Conservation (phyloP, 2,888 invertebrate species). For the Leistus spinibarbis region DNA sequence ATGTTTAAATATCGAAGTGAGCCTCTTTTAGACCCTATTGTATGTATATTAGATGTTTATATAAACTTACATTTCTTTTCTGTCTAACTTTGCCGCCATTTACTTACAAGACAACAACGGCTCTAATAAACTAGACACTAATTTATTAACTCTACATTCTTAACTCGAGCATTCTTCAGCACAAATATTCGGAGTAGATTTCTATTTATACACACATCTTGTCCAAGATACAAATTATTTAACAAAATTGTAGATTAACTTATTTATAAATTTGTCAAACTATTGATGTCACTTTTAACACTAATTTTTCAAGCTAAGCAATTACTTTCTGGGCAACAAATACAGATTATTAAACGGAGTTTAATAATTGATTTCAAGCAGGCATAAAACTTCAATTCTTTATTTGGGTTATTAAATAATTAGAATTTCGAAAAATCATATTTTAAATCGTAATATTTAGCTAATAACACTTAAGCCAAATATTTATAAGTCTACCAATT, state of each 20-base stretch:
- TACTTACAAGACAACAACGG: background rate
- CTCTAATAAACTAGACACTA: conserved; percentile 6
- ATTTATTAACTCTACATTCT: conserved; percentile 4
- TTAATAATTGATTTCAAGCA: no score
- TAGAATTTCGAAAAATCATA: no score
- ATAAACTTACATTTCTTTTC: background rate
- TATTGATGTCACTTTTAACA: no score
- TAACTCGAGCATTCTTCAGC: conserved; percentile 5
- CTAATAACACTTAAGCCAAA: no score
- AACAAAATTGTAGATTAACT: background rate
- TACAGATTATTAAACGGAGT: no score
- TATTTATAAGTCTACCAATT: no score
- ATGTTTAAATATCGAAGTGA: background rate
- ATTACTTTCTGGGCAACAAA: no score
- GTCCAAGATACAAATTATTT: background rate
- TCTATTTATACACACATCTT: background rate
- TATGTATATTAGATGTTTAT: conserved; percentile 30
- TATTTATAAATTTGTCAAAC: no score
- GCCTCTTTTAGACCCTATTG: conserved; percentile 25
- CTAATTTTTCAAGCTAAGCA: no score
- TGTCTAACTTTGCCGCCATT: conserved; percentile 11
- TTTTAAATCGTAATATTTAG: no score
- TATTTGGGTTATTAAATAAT: no score
- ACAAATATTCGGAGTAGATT: background rate
- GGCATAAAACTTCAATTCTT: no score